Evolutionary conservation across 2,113 vertebrate species (phyloP), one percentile per base, ranked within the genome.

Genomic region (Elachura formosa): DNA sequence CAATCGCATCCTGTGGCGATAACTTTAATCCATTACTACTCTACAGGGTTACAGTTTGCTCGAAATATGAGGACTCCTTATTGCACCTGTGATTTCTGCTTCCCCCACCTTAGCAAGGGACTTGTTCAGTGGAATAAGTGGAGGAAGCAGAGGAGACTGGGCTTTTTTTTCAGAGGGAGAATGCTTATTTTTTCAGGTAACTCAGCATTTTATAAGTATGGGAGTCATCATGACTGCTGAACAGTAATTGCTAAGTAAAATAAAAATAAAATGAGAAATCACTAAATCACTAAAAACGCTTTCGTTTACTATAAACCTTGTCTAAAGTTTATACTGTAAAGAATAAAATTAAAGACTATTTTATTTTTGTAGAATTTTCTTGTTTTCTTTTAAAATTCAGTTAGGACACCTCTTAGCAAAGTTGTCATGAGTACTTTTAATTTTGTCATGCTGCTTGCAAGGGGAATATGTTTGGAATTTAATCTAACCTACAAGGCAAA

Each of bases 91-190:
- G 12, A 26, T 19, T 92, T 76, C 23, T 75, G 24, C 6, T 49
- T 10, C 9, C 6, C 2, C 3, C 1, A 10, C 23, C 2, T 52
- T 71, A 43, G 18, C 17, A 40, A 36, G 13, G 11, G 1, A 22
- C 31, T 77, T 64, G 10, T 59, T 78, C 33, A 8, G n/a, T 56
- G 45, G 7, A 26, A 46, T 36, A 88, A 18, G 1, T 71, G 11
- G 33, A 62, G 14, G 17, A 78, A 41, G 25, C 14, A 4, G 16
- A 64, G 25, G 62, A 74, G 34, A 36, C 1, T 41, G 46, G 0
- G 2, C 26, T 34, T 54, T 45, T 41, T 72, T 64, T 51, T 28
- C 17, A 46, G 45, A 84, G 23, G 5, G 14, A 51, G 25, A 52
- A 62, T 2, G 1, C 10, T 14, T 38, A 6, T 14, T 75, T 64